phyloP scores from a whole-genome alignment of 2,113 vertebrate genomes.

The Engraulis encrasicolus region DNA sequence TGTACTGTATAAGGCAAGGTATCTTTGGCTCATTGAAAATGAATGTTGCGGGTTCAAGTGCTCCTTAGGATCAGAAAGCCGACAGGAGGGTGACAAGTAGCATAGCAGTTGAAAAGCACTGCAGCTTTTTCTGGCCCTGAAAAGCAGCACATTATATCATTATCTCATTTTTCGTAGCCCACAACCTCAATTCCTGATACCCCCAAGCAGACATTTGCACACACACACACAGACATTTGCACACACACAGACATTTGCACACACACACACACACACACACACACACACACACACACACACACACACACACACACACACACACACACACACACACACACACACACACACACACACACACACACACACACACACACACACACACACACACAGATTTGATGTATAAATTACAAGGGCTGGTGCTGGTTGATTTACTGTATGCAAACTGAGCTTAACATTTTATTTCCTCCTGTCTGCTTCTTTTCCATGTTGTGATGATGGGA shows the following conservation, averaged over 20 bases:
- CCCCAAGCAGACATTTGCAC: background rate
- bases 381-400: conserved; percentile 49
- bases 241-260: conserved; percentile 47
- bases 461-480: background rate
- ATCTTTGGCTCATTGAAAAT: background rate
- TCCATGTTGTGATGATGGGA: background rate
- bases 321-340: conserved; percentile 47
- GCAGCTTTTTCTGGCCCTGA: background rate
- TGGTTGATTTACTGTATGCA: background rate
- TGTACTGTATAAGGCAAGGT: background rate
- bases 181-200: background rate
- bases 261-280: conserved; percentile 43
- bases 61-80: background rate
- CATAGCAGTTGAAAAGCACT: background rate
- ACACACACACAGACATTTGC: conserved; percentile 35
- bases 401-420: background rate
- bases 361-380: conserved; percentile 56
- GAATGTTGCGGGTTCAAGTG: background rate
- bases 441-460: background rate
- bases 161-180: background rate
- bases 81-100: background rate
- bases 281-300: conserved; percentile 33
- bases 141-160: background rate
- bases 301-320: background rate
- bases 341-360: conserved; percentile 44